Evolutionary conservation across 2,888 invertebrate genomes (phyloP), one percentile per base, ranked within the genome.

Genomic region (Tribolium freemani): DNA sequence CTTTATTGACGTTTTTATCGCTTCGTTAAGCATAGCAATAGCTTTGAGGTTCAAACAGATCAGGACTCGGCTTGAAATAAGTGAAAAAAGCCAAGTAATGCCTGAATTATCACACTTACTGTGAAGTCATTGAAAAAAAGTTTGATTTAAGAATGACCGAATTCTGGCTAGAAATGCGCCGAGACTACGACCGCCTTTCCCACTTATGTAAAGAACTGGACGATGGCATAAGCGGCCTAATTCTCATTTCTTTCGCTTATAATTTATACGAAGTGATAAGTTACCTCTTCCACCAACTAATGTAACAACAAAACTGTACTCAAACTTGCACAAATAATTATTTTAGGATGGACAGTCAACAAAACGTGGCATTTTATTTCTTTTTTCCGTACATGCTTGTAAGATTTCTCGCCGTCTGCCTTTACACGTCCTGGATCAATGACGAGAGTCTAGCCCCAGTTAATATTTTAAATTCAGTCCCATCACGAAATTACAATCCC

Each of bases 31-130:
- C 16, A 60, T 60, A 45, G 5, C 5, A 9, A 2, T 60, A 5
- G 60, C 60, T n/a, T 60, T 60, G 21, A 45, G 60, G n/a, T 60
- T 60, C 10, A 13, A 60, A 21, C 60, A 60, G 45, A 60, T 60
- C 2, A 6, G 60, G 20, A 46, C 20, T 8, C 16, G 46, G 10
- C 13, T 60, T 10, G 60, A 60, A 60, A 1, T 16, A 16, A 10
- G 4, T 10, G 60, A 60, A 26, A 60, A 20, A 60, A 31, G 9
- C 9, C 31, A 20, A 11, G 48, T 60, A 21, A 60, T 8, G n/a
- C 5, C 5, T 13, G 5, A 8, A 2, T 16, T 16, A 16, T 2
- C 16, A 16, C 16, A 16, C 16, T 16, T 16, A n/a, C n/a, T n/a
- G n/a, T n/a, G 16, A 1, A 16, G 16, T 2, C 16, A 16, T 16